Conservation (phyloP, 1,140 invertebrate genomes). For the Telenomus remus region DNA sequence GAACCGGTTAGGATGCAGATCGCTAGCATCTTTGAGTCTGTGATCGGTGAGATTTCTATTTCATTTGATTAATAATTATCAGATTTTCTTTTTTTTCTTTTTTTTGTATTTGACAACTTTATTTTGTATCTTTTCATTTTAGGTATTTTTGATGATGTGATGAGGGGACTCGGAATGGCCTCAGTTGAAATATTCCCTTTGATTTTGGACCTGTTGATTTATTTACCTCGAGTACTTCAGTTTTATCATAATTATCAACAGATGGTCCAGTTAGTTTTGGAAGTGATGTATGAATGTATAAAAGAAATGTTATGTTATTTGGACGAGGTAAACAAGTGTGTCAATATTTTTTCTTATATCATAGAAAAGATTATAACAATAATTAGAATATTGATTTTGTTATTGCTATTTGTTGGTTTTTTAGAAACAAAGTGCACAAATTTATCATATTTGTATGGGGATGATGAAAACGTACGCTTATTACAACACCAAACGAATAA, state of each 20-base stretch:
- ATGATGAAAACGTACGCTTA: conserved; percentile 83
- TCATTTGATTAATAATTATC: not conserved
- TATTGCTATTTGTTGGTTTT: conserved; percentile 23
- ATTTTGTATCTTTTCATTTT: conserved; percentile 44
- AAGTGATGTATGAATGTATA: conserved; percentile 84
- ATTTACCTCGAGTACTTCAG: conserved; percentile 81
- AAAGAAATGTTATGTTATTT: conserved; percentile 83
- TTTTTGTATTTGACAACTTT: conserved; percentile 3
- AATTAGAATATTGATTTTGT: too few relatives aligned
- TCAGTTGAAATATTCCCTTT: conserved; percentile 79
- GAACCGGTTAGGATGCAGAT: conserved; percentile 76
- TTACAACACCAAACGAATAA: conserved; percentile 77
- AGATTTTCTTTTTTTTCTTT: conserved; percentile 3
- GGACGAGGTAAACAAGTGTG: conserved; percentile 75
- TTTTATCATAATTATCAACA: conserved; percentile 89
- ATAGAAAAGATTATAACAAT: too few relatives aligned
- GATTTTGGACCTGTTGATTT: conserved; percentile 79
- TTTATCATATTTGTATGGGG: conserved; percentile 80
- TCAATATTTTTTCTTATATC: too few relatives aligned
- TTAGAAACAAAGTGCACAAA: conserved; percentile 76
- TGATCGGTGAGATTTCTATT: conserved; percentile 75
- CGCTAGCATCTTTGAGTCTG: conserved; percentile 80
- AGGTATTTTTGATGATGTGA: conserved; percentile 79
- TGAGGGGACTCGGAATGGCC: conserved; percentile 63
- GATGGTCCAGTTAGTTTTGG: conserved; percentile 86